A percentile compares a stretch with the other conserved stretches of the same genome.
Evolutionary conservation across 2,113 vertebrate genomes (phyloP).

Genomic region (Gymnogyps californianus): DNA sequence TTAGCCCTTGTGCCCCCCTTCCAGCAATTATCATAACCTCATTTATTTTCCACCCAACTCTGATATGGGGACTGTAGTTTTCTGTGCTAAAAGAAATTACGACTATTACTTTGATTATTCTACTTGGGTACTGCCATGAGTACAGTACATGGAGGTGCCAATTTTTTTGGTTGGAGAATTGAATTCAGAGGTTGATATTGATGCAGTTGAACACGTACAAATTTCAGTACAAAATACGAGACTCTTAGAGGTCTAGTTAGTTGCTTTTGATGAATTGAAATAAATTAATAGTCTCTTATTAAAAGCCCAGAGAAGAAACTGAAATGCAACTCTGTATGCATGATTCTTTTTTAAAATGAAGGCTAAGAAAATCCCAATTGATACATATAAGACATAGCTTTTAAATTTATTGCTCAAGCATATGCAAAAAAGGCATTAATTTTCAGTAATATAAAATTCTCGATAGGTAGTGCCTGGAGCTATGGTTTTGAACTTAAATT

Average conservation of each 20-base stretch:
- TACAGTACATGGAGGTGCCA: neutral
- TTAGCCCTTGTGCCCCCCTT: neutral
- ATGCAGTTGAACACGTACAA: constrained; percentile 1
- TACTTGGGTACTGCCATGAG: neutral
- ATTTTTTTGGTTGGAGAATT: neutral
- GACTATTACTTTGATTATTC: neutral
- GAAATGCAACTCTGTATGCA: constrained; percentile 9
- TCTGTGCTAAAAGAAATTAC: neutral
- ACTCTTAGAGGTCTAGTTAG: constrained; percentile 20
- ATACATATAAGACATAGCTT: constrained; percentile 17
- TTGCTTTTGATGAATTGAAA: constrained; percentile 54
- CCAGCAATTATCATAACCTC: neutral
- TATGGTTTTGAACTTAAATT: constrained; percentile 55
- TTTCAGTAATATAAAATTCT: constrained; percentile 54
- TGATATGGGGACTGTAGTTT: neutral
- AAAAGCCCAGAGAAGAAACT: constrained; percentile 28
- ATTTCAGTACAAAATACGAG: neutral
- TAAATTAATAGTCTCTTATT: constrained; percentile 46
- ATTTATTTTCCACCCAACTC: neutral
- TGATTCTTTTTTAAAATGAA: constrained; percentile 42
- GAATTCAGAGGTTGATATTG: constrained; percentile 13
- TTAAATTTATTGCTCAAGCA: constrained; percentile 56
- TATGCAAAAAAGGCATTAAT: constrained; percentile 62
- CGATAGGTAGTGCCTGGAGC: neutral
- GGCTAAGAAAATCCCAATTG: constrained; percentile 48